Evolutionary conservation across 23 tunicate species (phyloP), one percentile per base, ranked within the genome.

Genomic region (Trididemnum miniatum): DNA sequence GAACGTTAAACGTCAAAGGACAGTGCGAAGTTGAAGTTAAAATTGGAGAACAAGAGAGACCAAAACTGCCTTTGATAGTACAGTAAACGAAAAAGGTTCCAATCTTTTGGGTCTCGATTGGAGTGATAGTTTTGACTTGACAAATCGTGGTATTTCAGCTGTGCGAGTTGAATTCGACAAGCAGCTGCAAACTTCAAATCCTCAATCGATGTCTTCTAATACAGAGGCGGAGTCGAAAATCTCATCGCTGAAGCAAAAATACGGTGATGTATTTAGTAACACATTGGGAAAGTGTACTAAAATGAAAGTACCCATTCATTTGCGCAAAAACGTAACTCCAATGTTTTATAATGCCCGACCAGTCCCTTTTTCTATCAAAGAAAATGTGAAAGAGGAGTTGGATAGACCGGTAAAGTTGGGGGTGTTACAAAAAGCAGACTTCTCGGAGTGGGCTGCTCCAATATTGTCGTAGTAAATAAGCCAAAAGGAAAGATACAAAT

Each of bases 321-420:
- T n/a, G n/a, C n/a, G n/a, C n/a, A n/a, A n/a, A n/a, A n/a, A n/a
- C n/a, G n/a, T n/a, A n/a, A n/a, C n/a, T n/a, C n/a, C n/a, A n/a
- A n/a, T n/a, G n/a, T n/a, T n/a, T n/a, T n/a, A 5, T 64, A 51
- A 76, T 9, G 74, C 81, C 31, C 28, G 81, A 5, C 72, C 28
- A 30, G 15, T 71, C 23, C n/a, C 77, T 20, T 29, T 31, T 57
- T 18, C 51, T 9, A 31, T 71, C 15, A 71, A 34, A 32, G 77
- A 34, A 32, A 32, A 71, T 12, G 15, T 71, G 27, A 34, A 29
- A 20, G 12, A 34, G 57, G 77, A 71, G 31, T 57, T 71, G 12
- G 51, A 15, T 20, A 28, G 57, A 32, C 28, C 31, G n/a, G 57
- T 71, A 9, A 20, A 76, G 9, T 15, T 20, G 23, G 51, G 51